phyloP scores from a whole-genome alignment of 1,140 invertebrate genomes.

The Globodera rostochiensis region DNA sequence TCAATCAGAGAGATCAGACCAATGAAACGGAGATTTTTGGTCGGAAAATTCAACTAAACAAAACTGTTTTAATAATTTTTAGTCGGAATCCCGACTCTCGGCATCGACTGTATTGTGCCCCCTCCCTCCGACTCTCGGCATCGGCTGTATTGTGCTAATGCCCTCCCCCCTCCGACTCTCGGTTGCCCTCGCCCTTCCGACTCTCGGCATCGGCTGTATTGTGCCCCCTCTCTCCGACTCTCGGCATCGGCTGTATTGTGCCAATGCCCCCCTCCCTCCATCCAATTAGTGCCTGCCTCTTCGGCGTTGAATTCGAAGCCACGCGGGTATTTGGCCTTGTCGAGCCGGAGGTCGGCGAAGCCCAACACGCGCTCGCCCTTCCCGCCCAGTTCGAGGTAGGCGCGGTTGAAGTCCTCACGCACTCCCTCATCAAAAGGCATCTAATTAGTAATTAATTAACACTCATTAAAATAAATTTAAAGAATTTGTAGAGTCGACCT shows the following conservation, averaged over 20 bases:
- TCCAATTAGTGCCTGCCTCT: conserved; percentile 66
- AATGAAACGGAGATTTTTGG: conserved; percentile 89
- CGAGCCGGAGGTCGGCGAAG: conserved; percentile 84
- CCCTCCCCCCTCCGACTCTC: no score
- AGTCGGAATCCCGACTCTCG: no score
- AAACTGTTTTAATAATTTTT: no score
- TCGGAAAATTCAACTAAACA: conserved; percentile 79
- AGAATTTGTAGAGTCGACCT: conserved; percentile 40
- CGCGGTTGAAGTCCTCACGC: conserved; percentile 96
- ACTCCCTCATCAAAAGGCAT: conserved; percentile 81
- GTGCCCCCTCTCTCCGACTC: neutral
- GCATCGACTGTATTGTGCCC: neutral
- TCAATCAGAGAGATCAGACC: conserved; percentile 99
- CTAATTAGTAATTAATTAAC: neutral
- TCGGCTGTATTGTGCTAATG: neutral
- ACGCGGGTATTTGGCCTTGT: conserved; percentile 82
- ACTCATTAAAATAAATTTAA: no score
- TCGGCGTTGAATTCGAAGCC: conserved; percentile 90
- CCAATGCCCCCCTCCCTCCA: neutral
- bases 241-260: neutral
- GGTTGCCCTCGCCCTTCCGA: no score
- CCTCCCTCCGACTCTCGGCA: no score
- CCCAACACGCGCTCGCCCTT: conserved; percentile 93
- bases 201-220: neutral
- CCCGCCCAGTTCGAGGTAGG: conserved; percentile 94